Percentiles rank a stretch among this genome's conserved stretches.
These are phyloP conservation scores for Adelognathus sp. DNA, from an alignment of 2,888 invertebrate genomes.

Conservation along the genomic window DNA sequence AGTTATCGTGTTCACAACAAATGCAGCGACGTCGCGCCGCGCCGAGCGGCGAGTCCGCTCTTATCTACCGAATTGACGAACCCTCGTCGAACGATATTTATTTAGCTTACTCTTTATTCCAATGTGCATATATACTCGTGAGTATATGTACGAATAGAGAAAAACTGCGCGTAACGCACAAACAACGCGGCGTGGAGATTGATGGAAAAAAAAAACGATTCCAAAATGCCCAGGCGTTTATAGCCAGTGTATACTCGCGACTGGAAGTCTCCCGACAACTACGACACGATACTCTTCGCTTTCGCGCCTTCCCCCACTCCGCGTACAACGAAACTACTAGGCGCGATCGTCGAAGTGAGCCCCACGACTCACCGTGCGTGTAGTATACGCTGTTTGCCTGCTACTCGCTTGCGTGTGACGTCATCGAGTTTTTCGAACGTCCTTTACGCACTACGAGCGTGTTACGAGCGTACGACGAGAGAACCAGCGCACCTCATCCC, in stretches of 20 bases:
- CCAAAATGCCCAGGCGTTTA: neutral
- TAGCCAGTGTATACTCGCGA: slow-evolving; percentile 38
- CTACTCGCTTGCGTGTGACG: slow-evolving; percentile 60
- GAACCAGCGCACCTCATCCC: slow-evolving; percentile 58
- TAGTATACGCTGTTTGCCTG: too few species aligned
- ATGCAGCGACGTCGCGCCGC: neutral
- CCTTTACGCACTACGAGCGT: slow-evolving; percentile 64
- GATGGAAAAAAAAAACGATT: neutral
- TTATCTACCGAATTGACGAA: neutral
- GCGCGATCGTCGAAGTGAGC: neutral
- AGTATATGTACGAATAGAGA: neutral
- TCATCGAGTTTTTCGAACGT: slow-evolving; percentile 62
- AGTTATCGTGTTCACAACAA: neutral
- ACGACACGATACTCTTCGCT: slow-evolving; percentile 44
- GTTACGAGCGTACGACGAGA: slow-evolving; percentile 57
- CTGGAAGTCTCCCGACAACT: slow-evolving; percentile 50
- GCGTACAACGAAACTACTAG: neutral
- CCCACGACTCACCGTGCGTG: slow-evolving; percentile 20
- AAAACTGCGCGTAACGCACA: neutral
- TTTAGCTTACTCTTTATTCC: neutral
- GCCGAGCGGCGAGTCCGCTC: slow-evolving; percentile 39
- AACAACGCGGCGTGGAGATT: neutral
- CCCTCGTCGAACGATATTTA: neutral
- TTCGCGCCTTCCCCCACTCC: slow-evolving; percentile 35
- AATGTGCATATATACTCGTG: too few species aligned